Conservation (phyloP, 2,113 vertebrate species). For the Leptobrachium leishanense region DNA sequence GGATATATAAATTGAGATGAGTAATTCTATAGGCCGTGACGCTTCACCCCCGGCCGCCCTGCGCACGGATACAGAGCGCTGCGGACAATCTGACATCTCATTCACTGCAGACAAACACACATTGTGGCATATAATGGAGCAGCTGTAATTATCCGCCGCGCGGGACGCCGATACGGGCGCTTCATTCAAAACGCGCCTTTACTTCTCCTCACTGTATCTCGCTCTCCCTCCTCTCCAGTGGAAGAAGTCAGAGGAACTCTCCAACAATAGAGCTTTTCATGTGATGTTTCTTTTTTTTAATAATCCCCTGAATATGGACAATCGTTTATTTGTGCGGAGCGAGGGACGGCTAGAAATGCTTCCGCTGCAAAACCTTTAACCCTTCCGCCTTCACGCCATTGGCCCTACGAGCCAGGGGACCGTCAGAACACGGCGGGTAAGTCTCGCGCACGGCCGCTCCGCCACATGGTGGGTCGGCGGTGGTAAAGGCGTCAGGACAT, state of each 20-base stretch:
- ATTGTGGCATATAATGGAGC: slow-evolving; percentile 8
- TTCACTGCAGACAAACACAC: background rate
- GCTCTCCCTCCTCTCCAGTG: background rate
- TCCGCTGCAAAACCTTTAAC: slow-evolving; percentile 31
- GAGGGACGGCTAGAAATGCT: slow-evolving; percentile 8
- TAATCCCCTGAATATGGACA: background rate
- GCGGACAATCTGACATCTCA: background rate
- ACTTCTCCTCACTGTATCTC: background rate
- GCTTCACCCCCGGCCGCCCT: too few relatives aligned
- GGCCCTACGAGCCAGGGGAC: background rate
- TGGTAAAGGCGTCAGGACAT: too few relatives aligned
- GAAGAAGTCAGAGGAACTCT: slow-evolving; percentile 12
- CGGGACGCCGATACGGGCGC: background rate
- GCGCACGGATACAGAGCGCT: too few relatives aligned
- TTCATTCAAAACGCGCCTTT: slow-evolving; percentile 1
- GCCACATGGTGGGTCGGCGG: background rate
- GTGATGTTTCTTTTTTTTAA: too few relatives aligned
- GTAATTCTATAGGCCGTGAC: too few relatives aligned
- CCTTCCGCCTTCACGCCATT: slow-evolving; percentile 11
- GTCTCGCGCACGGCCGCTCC: background rate
- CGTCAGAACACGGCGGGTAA: background rate
- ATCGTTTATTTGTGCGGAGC: slow-evolving; percentile 22
- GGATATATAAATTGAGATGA: too few relatives aligned
- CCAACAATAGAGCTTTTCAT: slow-evolving; percentile 37
- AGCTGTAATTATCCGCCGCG: background rate